Percentiles rank a stretch among this genome's conserved stretches.
Conservation (phyloP, 2,113 vertebrate species). For the Dipodomys spectabilis region DNA sequence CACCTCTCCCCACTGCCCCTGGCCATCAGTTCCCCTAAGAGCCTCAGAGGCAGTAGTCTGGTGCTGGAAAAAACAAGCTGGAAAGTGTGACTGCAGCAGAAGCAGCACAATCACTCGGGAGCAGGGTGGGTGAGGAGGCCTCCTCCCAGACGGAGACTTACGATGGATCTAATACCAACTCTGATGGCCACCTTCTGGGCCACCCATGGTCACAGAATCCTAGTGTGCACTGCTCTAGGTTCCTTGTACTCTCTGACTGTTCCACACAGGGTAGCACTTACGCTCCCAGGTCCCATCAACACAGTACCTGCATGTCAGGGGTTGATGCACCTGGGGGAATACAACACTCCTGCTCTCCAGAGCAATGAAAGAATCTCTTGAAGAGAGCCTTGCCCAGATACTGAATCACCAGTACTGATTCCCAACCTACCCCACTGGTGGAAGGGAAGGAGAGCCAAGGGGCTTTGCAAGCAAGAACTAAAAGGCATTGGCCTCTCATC, state of each 20-base stretch:
- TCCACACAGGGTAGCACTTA: conserved; percentile 9
- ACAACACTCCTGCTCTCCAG: not conserved
- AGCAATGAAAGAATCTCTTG: not conserved
- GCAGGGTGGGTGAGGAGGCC: not conserved
- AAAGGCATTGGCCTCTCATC: not conserved
- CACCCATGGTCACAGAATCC: not conserved
- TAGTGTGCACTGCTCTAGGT: not conserved
- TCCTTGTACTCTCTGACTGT: not conserved
- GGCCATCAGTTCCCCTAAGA: not conserved
- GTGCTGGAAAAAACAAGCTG: conserved; percentile 26
- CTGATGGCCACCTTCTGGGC: not conserved
- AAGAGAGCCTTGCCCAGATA: not conserved
- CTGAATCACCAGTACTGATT: not conserved
- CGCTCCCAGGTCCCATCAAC: not conserved
- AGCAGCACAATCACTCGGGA: not conserved
- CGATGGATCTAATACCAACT: not conserved
- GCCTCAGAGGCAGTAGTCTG: not conserved
- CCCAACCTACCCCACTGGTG: not conserved
- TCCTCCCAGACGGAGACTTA: not conserved
- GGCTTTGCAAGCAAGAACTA: too few species aligned
- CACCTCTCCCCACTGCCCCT: not conserved
- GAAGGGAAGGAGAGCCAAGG: not conserved
- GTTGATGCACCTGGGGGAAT: not conserved
- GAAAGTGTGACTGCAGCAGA: not conserved
- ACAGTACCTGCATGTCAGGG: not conserved